Base-by-base conservation (phyloP, 2,888 invertebrate genomes). In the Anticlea derivata region DNA sequence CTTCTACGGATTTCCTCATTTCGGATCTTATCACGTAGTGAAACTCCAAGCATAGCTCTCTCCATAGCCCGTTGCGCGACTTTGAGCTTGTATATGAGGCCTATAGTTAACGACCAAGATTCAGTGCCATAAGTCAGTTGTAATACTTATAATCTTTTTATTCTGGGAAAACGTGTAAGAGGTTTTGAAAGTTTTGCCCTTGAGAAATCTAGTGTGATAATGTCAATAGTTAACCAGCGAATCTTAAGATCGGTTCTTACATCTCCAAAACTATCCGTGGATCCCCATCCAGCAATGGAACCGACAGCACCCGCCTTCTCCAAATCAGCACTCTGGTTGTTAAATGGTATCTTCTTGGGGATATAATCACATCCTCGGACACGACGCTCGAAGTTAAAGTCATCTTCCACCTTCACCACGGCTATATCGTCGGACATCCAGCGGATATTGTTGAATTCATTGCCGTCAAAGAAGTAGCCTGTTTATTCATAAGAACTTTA, bases 341-440 rank as follows among this genome's bases (percentile, higher is more conserved):
- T 89, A 31, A 66, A 87, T 0, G 60, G 60, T 1, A 88, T 72
- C 54, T 65, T 73, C 52, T 72, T 67, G 0, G 89, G 88, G 0
- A 78, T 65, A 44, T 78, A 89, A 52, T 88, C 86, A 41, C 89
- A 89, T 0, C 89, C 89, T 0, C 65, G 65, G 0, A 87, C 58
- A 0, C 81, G 70, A 7, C 68, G 65, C 5, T 76, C 49, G 50
- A 89, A 88, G 60, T 87, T 83, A 55, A 89, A 88, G 2, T 72
- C 58, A 1, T 80, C 82, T 29, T 88, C 88, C 0, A 83, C 80
- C 46, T 82, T 85, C 0, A 89, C 88, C 0, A 89, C 77, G 0
- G 89, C 89, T 38, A 89, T 79, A 53, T 89, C 89, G 17, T 79
- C 75, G 0, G 73, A 59, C 86, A 89, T 86, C 89, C 89, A 89